These are phyloP conservation scores for Dexiosoma caninum DNA, from an alignment of 2,888 invertebrate genomes.

Conservation along the genomic window DNA sequence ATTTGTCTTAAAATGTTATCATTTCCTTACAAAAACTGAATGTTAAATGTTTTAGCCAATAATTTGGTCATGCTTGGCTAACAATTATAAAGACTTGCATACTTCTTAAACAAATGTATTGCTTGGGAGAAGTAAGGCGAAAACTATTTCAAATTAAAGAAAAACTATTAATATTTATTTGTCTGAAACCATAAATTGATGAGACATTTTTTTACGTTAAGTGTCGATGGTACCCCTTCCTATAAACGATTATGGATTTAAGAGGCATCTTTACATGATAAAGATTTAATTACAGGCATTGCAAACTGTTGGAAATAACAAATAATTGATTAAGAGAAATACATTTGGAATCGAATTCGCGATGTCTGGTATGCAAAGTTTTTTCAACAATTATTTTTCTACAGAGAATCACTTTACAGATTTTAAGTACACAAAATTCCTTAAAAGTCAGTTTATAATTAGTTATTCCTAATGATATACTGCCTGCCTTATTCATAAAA, in stretches of 20 bases:
- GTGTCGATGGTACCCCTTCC: slow-evolving; percentile 48
- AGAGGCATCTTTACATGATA: slow-evolving; percentile 19
- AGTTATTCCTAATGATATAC: too few species aligned
- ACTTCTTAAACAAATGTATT: neutral
- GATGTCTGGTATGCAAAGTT: too few species aligned
- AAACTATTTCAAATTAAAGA: too few species aligned
- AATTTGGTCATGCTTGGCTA: slow-evolving; percentile 41
- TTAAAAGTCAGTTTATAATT: too few species aligned
- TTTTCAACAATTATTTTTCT: too few species aligned
- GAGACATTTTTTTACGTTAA: neutral
- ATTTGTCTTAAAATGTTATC: neutral
- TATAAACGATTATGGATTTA: slow-evolving; percentile 8
- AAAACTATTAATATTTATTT: neutral
- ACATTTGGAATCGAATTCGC: too few species aligned
- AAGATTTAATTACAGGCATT: slow-evolving; percentile 23
- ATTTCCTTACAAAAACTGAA: neutral
- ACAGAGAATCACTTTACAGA: too few species aligned
- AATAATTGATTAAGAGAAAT: too few species aligned
- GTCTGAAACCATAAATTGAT: slow-evolving; percentile 27
- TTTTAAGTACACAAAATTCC: too few species aligned
- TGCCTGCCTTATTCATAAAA: too few species aligned
- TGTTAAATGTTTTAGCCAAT: neutral
- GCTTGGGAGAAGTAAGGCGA: neutral
- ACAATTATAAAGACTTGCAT: slow-evolving; percentile 5
- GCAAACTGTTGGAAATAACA: too few species aligned